Evolutionary conservation across 2,113 vertebrate species (phyloP).

Genomic region (Xyliphius kryptos): DNA sequence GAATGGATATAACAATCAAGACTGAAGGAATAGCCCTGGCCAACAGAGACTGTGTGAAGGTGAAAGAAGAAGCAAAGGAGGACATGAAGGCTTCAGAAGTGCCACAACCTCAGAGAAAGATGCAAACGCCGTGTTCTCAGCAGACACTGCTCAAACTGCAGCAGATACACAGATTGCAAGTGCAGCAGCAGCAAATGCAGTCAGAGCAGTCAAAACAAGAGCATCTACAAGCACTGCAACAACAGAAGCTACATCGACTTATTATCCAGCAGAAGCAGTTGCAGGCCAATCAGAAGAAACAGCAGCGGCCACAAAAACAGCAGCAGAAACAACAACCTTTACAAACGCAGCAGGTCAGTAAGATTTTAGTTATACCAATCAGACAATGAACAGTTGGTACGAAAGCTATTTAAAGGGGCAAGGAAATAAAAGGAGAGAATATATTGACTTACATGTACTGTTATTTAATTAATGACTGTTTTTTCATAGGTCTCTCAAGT

Average conservation of each 20-base stretch:
- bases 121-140: conserved; percentile 57
- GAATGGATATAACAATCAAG: conserved; percentile 42
- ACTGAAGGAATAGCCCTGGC: conserved; percentile 48
- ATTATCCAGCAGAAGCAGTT: conserved; percentile 35
- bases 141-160: conserved; percentile 62
- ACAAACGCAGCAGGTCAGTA: conserved; percentile 58
- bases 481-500: conserved; percentile 61
- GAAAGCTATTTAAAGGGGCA: no score
- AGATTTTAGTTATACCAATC: no score
- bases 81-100: conserved; percentile 45
- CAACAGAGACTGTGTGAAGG: conserved; percentile 48
- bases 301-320: conserved; percentile 39
- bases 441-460: no score
- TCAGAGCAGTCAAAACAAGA: conserved; percentile 25
- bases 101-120: conserved; percentile 46
- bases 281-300: conserved; percentile 46
- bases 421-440: no score
- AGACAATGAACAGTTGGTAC: no score
- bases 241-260: conserved; percentile 43
- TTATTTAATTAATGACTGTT: no score
- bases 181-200: conserved; percentile 43
- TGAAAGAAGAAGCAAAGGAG: conserved; percentile 62
- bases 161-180: conserved; percentile 60
- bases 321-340: conserved; percentile 37
- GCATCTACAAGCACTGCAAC: conserved; percentile 26